These are phyloP conservation scores for Lysiphlebus fabarum DNA, from an alignment of 1,140 invertebrate genomes.

Conservation along the genomic window DNA sequence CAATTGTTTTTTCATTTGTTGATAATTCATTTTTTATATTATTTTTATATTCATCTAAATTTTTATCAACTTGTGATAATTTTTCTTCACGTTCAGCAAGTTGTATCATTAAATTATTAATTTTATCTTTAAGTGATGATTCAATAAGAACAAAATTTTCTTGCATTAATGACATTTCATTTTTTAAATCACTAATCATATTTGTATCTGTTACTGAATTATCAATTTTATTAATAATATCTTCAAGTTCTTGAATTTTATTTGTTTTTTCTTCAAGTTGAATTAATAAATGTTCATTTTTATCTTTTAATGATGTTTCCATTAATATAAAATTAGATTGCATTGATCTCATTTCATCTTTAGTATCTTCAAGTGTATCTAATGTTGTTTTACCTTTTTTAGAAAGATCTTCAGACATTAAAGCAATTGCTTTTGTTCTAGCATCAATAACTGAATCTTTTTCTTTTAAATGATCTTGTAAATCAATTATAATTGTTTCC, in stretches of 20 bases:
- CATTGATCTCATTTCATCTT: slow-evolving; percentile 76
- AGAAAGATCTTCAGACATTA: slow-evolving; percentile 72
- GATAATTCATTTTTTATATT: no score
- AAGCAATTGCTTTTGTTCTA: slow-evolving; percentile 74
- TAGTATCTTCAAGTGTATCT: slow-evolving; percentile 72
- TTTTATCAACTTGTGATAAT: slow-evolving; percentile 41
- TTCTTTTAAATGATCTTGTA: slow-evolving; percentile 77
- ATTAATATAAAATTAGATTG: slow-evolving; percentile 71
- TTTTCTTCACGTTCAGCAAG: slow-evolving; percentile 43
- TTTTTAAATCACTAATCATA: slow-evolving; percentile 58
- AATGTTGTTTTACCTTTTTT: slow-evolving; percentile 70
- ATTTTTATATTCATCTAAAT: slow-evolving; percentile 22
- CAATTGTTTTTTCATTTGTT: slow-evolving; percentile 31
- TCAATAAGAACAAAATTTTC: slow-evolving; percentile 59
- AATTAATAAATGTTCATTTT: slow-evolving; percentile 56
- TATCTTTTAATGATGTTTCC: slow-evolving; percentile 69
- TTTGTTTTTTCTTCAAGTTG: slow-evolving; percentile 61
- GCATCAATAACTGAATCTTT: slow-evolving; percentile 84
- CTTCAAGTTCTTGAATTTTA: slow-evolving; percentile 50
- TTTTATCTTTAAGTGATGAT: slow-evolving; percentile 46
- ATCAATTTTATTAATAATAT: slow-evolving; percentile 36
- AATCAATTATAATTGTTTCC: slow-evolving; percentile 65
- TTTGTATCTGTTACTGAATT: slow-evolving; percentile 45
- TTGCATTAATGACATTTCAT: slow-evolving; percentile 61
- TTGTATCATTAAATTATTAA: slow-evolving; percentile 46